phyloP scores from a whole-genome alignment of 2,113 vertebrate species.

The Phylloscopus trochilus region DNA sequence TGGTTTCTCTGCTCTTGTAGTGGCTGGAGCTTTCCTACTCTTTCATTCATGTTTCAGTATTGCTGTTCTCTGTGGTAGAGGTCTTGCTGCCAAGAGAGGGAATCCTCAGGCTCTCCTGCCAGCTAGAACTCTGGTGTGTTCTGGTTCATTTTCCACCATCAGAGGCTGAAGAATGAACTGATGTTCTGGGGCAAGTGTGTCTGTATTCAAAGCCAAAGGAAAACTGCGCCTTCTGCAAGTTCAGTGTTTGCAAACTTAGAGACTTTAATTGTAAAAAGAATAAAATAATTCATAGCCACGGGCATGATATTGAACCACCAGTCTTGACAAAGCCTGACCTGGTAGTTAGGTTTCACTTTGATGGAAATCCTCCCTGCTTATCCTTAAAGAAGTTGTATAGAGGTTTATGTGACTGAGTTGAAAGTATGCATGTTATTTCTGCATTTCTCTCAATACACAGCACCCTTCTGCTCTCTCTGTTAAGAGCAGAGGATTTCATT shows the following conservation, averaged over 20 bases:
- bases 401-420: not conserved
- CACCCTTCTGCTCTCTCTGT: fast-evolving
- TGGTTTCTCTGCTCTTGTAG: not conserved
- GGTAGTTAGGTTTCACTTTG: not conserved
- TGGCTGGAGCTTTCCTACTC: not conserved
- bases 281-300: not conserved
- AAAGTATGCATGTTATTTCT: not conserved
- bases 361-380: not conserved
- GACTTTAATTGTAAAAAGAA: not conserved
- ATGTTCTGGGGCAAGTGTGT: not conserved
- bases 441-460: not conserved
- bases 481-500: not conserved
- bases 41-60: not conserved
- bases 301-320: not conserved
- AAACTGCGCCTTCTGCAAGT: not conserved
- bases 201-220: not conserved
- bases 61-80: not conserved
- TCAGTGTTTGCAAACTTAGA: not conserved
- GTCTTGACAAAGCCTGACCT: not conserved
- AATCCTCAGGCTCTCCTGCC: not conserved
- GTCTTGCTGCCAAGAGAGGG: not conserved
- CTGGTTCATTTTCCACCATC: not conserved
- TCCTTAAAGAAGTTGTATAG: not conserved
- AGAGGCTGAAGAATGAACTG: not conserved
- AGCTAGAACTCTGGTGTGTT: not conserved